phyloP scores from a whole-genome alignment of 2,797 vertebrate species.

The Gobionotothen gibberifrons region DNA sequence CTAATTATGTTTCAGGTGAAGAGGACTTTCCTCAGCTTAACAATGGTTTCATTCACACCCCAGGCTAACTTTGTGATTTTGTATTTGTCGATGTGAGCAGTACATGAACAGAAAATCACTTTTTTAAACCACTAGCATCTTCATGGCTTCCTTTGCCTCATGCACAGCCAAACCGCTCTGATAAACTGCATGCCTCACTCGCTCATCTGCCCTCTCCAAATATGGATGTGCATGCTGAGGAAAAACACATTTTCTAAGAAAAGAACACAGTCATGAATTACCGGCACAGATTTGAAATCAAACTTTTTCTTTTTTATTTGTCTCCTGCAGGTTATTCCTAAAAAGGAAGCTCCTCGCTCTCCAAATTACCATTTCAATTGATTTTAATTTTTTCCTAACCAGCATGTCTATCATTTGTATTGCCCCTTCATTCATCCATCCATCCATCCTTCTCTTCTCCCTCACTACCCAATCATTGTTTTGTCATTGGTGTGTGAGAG shows the following conservation, averaged over 20 bases:
- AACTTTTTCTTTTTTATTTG: conserved; percentile 73
- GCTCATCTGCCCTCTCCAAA: conserved; percentile 25
- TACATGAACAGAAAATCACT: not conserved
- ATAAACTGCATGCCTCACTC: conserved; percentile 41
- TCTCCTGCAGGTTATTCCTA: conserved; percentile 86
- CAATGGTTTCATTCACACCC: too few relatives aligned
- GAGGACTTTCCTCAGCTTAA: too few relatives aligned
- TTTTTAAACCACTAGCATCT: conserved; percentile 1
- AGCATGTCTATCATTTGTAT: conserved; percentile 55
- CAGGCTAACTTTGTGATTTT: too few relatives aligned
- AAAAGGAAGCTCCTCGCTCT: conserved; percentile 75
- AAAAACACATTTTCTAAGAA: conserved; percentile 25
- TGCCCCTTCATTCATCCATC: conserved; percentile 31
- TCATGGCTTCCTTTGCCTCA: not conserved
- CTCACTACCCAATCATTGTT: conserved; percentile 75
- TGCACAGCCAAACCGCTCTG: not conserved
- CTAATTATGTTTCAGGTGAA: too few relatives aligned
- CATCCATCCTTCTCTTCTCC: conserved; percentile 50
- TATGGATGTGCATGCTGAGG: conserved; percentile 61
- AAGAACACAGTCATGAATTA: conserved; percentile 15
- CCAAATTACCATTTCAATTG: conserved; percentile 67
- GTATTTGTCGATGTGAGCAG: not conserved
- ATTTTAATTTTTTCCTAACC: conserved; percentile 29
- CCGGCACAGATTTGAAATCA: conserved; percentile 66
- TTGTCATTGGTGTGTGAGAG: conserved; percentile 78